Evolutionary conservation across 1,140 invertebrate species (phyloP).

Genomic region (Tribolium castaneum): DNA sequence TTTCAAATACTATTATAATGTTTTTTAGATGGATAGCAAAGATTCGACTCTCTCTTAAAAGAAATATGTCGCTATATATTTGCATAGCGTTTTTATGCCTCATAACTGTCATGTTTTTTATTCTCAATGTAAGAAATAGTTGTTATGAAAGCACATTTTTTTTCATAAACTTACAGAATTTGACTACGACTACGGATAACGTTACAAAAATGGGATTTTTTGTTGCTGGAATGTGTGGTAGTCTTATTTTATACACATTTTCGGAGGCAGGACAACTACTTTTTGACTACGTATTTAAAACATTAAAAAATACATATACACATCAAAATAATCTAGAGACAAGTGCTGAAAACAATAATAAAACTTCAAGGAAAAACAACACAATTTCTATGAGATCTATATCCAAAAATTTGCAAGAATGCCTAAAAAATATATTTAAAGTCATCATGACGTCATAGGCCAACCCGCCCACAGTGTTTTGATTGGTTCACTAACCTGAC

Average conservation of each 20-base stretch:
- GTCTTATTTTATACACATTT: background rate
- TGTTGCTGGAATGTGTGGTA: background rate
- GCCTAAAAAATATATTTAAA: too few relatives aligned
- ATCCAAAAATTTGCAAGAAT: too few relatives aligned
- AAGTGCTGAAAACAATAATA: too few relatives aligned
- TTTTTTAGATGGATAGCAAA: background rate
- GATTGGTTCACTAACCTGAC: too few relatives aligned
- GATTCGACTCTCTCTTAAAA: background rate
- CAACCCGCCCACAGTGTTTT: too few relatives aligned
- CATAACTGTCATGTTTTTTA: background rate
- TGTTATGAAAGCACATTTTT: background rate
- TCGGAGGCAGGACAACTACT: background rate
- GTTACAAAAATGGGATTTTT: background rate
- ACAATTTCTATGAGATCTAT: too few relatives aligned
- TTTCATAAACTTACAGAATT: background rate
- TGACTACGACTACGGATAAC: background rate
- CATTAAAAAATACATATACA: background rate
- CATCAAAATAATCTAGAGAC: too few relatives aligned
- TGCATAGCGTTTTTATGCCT: background rate
- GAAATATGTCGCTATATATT: background rate
- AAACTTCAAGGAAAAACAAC: too few relatives aligned
- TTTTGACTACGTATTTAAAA: background rate
- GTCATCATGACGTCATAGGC: too few relatives aligned
- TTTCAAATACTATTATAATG: background rate
- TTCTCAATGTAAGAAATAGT: background rate